phyloP scores from a whole-genome alignment of 2,888 invertebrate genomes.

The Rhynchonema sp. region DNA sequence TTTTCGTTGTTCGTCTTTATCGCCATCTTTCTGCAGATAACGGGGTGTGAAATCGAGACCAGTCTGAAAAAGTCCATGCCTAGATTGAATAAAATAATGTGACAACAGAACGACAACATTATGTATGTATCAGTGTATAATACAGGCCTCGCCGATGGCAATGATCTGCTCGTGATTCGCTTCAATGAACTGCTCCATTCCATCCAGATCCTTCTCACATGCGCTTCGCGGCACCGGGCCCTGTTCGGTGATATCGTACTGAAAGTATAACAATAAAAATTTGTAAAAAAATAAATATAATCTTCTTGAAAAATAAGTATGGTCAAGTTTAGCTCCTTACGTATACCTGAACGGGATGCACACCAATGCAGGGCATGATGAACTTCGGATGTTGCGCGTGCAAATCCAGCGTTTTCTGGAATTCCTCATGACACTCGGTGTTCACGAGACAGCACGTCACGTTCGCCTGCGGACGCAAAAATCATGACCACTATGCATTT shows the following conservation, averaged over 20 bases:
- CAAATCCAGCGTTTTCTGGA: slow-evolving; percentile 16
- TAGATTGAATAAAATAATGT: background rate
- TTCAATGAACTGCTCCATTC: slow-evolving; percentile 24
- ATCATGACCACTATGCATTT: no score
- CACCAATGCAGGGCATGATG: slow-evolving; percentile 22
- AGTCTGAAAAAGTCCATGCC: slow-evolving; percentile 16
- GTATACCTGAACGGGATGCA: slow-evolving; percentile 28
- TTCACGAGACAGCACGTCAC: slow-evolving; percentile 17
- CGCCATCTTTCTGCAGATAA: slow-evolving; percentile 23
- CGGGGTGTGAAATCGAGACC: slow-evolving; percentile 33
- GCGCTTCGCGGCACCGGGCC: slow-evolving; percentile 9
- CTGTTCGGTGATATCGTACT: slow-evolving; percentile 4
- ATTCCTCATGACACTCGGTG: slow-evolving; percentile 19
- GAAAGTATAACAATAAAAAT: background rate
- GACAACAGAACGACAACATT: no score
- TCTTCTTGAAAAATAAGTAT: background rate
- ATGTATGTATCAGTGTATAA: no score
- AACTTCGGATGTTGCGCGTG: slow-evolving; percentile 12
- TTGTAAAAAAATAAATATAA: background rate
- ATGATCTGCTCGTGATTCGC: slow-evolving; percentile 21
- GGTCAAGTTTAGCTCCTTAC: background rate
- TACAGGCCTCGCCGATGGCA: slow-evolving; percentile 29
- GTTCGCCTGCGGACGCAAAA: slow-evolving; percentile 9
- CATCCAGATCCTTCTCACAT: slow-evolving; percentile 21
- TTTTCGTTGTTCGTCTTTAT: slow-evolving; percentile 27